These are phyloP conservation scores for Enteromius thamalakanensis DNA, from an alignment of 2,797 vertebrate genomes.

Conservation along the genomic window DNA sequence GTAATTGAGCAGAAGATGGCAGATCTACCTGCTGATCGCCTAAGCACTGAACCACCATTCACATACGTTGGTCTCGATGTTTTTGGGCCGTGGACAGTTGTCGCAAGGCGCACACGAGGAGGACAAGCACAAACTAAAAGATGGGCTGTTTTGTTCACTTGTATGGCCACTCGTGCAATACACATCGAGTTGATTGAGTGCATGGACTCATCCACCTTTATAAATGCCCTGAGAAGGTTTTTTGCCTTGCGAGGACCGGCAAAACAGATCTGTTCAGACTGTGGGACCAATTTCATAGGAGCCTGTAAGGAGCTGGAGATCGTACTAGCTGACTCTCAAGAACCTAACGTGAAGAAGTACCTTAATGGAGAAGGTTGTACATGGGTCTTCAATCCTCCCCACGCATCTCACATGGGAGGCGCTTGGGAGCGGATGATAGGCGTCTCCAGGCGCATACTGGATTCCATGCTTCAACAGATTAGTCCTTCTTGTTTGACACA, in stretches of 20 bases:
- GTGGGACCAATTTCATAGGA: constrained; percentile 24
- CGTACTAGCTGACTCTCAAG: background rate
- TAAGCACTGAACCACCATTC: background rate
- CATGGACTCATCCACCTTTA: constrained; percentile 11
- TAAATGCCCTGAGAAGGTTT: constrained; percentile 30
- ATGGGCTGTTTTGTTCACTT: constrained; percentile 27
- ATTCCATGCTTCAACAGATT: background rate
- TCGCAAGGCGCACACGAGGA: background rate
- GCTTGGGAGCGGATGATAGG: background rate
- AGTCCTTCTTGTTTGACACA: background rate
- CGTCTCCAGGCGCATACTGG: background rate
- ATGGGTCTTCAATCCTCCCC: constrained; percentile 24
- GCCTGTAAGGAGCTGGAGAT: constrained; percentile 28
- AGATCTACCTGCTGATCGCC: background rate
- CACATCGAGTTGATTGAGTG: background rate
- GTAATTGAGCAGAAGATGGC: constrained; percentile 13
- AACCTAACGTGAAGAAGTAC: background rate
- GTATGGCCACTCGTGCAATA: background rate
- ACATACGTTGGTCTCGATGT: background rate
- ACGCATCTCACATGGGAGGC: background rate
- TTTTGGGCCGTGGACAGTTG: constrained; percentile 10
- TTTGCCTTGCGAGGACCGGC: constrained; percentile 13
- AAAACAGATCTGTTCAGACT: constrained; percentile 16
- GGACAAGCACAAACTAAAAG: background rate
- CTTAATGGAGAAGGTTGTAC: background rate